Conservation (phyloP, 2,113 vertebrate genomes). For the Myanophis thanlyinensis region DNA sequence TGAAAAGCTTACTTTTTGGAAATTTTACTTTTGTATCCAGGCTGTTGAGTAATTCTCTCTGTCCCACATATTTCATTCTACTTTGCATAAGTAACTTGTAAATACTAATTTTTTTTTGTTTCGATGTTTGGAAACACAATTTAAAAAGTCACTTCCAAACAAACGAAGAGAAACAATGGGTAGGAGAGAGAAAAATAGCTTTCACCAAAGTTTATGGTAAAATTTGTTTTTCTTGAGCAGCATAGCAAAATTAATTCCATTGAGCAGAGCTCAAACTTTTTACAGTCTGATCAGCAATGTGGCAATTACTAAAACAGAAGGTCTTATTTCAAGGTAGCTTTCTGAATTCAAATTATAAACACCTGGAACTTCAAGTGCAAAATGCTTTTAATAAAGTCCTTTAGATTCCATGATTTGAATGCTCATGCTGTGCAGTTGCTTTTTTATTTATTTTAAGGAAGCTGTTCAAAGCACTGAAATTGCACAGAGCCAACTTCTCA, state of each 20-base stretch:
- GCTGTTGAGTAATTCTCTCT: not conserved
- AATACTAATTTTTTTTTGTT: not conserved
- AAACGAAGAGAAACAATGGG: not conserved
- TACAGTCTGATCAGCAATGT: not conserved
- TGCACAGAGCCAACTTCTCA: not conserved
- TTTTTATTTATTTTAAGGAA: fast-evolving
- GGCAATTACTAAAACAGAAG: not conserved
- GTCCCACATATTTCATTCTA: not conserved
- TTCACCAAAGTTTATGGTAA: not conserved
- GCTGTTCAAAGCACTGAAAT: not conserved
- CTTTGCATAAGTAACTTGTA: not conserved
- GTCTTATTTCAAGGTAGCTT: not conserved
- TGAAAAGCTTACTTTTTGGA: not conserved
- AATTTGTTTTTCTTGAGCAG: not conserved
- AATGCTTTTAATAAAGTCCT: not conserved
- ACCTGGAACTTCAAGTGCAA: fast-evolving
- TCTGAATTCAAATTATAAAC: not conserved
- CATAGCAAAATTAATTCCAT: fast-evolving
- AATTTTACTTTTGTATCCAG: not conserved
- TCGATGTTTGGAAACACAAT: not conserved
- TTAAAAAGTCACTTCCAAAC: not conserved
- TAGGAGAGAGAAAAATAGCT: not conserved
- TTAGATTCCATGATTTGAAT: not conserved
- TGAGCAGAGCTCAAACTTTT: not conserved
- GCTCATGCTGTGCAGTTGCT: not conserved